These are phyloP conservation scores for Bombus balteatus DNA, from an alignment of 1,140 invertebrate species.

Conservation along the genomic window DNA sequence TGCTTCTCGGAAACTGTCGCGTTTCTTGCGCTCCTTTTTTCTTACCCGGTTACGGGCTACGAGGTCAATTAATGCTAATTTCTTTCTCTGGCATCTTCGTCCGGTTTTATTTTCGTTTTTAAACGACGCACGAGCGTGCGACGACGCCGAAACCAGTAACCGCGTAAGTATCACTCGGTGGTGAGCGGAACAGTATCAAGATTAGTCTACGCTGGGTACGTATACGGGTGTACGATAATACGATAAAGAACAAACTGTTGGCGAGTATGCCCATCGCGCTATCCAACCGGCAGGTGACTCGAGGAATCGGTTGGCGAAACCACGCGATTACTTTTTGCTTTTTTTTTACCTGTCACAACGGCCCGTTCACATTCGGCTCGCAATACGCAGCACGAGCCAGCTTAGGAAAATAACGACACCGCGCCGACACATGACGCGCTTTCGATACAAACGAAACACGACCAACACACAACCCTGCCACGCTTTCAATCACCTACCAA, in stretches of 20 bases:
- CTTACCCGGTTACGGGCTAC: neutral
- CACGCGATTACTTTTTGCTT: conserved; percentile 52
- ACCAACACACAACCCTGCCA: neutral
- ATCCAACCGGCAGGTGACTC: conserved; percentile 64
- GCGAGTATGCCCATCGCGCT: conserved; percentile 26
- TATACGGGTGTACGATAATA: conserved; percentile 42
- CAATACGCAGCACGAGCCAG: neutral
- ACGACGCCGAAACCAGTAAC: conserved; percentile 2
- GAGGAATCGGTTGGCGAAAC: conserved; percentile 50
- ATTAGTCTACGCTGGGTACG: conserved; percentile 33
- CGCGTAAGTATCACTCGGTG: neutral
- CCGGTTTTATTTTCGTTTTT: neutral
- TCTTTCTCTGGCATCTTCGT: too few relatives aligned
- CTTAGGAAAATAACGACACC: conserved; percentile 29
- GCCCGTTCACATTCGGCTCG: neutral
- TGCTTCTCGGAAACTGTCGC: neutral
- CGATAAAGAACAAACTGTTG: conserved; percentile 51
- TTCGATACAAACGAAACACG: neutral
- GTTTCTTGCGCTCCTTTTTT: neutral
- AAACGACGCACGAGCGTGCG: neutral
- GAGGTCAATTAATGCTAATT: conserved; percentile 15
- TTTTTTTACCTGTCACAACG: conserved; percentile 24
- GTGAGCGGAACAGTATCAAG: conserved; percentile 36
- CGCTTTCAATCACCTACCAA: neutral
- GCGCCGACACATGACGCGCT: neutral